Evolutionary conservation across 1,140 invertebrate genomes (phyloP).

Genomic region (Meloidogyne floridensis): DNA sequence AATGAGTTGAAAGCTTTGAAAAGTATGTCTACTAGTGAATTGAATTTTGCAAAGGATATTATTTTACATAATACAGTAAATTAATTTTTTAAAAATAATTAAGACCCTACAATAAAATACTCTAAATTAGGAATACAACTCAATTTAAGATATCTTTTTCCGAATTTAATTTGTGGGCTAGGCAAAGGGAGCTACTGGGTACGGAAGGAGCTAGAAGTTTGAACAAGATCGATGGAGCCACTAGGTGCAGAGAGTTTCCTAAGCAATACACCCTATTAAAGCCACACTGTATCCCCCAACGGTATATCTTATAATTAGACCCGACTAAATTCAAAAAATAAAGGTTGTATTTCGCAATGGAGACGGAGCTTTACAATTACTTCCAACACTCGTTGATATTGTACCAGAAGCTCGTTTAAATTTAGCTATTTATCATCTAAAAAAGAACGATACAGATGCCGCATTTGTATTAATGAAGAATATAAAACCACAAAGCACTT

Average conservation of each 20-base stretch:
- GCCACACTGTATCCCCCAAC: no score
- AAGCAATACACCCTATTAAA: no score
- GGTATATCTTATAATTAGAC: no score
- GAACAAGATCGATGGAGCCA: no score
- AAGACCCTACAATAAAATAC: neutral
- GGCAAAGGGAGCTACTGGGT: no score
- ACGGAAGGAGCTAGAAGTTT: no score
- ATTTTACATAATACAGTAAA: slow-evolving; percentile 88
- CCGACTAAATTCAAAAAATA: neutral
- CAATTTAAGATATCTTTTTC: no score
- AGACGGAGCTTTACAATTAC: slow-evolving; percentile 85
- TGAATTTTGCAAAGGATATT: slow-evolving; percentile 70
- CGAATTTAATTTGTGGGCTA: no score
- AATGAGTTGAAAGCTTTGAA: slow-evolving; percentile 60
- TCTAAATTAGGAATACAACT: no score
- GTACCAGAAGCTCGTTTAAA: slow-evolving; percentile 94
- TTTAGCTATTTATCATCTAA: slow-evolving; percentile 89
- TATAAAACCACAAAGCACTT: slow-evolving; percentile 85
- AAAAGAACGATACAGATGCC: slow-evolving; percentile 84
- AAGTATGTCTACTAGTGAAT: slow-evolving; percentile 43
- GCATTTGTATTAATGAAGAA: slow-evolving; percentile 88
- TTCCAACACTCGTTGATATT: slow-evolving; percentile 88
- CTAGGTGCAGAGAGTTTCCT: no score
- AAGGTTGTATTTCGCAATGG: slow-evolving; percentile 84
- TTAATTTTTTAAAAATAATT: slow-evolving; percentile 17